Evolutionary conservation across 2,797 vertebrate genomes (phyloP).

Genomic region (Cygnus olor): DNA sequence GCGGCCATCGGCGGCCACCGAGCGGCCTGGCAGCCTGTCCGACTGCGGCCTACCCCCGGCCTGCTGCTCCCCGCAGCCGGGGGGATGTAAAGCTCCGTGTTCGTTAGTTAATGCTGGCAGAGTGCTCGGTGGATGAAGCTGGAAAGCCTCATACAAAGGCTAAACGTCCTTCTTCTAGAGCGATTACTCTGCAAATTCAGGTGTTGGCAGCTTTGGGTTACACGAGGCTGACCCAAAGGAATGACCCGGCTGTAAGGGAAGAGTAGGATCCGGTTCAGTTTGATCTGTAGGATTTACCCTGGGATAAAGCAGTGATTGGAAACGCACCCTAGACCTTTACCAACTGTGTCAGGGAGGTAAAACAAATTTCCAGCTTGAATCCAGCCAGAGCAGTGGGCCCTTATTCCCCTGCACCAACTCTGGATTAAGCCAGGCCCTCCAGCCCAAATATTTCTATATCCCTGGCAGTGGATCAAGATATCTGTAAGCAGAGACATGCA

Average conservation of each 20-base stretch:
- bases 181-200: neutral
- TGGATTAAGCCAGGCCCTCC: neutral
- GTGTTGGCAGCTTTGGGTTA: neutral
- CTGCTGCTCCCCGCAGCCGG: neutral
- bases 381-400: neutral
- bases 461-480: neutral
- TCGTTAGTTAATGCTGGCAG: neutral
- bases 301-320: neutral
- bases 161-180: neutral
- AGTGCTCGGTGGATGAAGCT: neutral
- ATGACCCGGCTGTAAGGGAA: neutral
- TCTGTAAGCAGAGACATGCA: accelerated
- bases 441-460: neutral
- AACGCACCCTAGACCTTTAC: neutral
- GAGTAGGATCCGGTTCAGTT: neutral
- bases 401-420: neutral
- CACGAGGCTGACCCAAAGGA: neutral
- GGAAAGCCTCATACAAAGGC: neutral
- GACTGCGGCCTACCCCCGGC: neutral
- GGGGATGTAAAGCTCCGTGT: neutral
- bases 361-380: neutral
- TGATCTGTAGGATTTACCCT: neutral
- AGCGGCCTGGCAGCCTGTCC: neutral
- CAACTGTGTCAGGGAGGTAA: neutral
- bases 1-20: neutral